Evolutionary conservation across 2,113 vertebrate genomes (phyloP).

Genomic region (Colius striatus): DNA sequence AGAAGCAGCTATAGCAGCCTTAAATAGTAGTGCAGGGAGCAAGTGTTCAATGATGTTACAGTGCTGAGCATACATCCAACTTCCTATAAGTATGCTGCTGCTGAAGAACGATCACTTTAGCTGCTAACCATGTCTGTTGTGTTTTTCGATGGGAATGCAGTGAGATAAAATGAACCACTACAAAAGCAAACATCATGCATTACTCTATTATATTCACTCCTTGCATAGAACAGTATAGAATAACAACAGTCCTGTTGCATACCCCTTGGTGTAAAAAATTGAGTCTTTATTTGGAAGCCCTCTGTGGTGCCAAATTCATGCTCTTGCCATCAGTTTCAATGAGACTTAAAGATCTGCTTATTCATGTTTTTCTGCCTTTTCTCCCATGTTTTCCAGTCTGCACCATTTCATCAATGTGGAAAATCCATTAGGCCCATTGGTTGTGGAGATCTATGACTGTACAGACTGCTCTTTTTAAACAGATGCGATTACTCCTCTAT

Average conservation of each 20-base stretch:
- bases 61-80: rapidly evolving
- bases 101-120: not conserved
- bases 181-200: not conserved
- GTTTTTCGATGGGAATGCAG: not conserved
- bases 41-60: not conserved
- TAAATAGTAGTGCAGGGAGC: not conserved
- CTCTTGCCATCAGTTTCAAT: not conserved
- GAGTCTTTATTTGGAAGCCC: not conserved
- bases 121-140: not conserved
- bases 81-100: not conserved
- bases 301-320: not conserved
- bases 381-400: not conserved
- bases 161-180: not conserved
- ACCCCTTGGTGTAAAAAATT: not conserved
- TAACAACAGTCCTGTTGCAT: not conserved
- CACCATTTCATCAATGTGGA: not conserved
- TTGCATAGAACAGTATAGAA: rapidly evolving
- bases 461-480: not conserved
- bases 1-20: not conserved
- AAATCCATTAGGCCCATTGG: not conserved
- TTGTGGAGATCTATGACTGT: not conserved
- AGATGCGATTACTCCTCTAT: not conserved
- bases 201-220: not conserved
- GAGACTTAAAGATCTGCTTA: not conserved
- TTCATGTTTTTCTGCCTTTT: not conserved